These are phyloP conservation scores for Peribatodes rhomboidaria DNA, from an alignment of 2,888 invertebrate genomes.

Conservation along the genomic window DNA sequence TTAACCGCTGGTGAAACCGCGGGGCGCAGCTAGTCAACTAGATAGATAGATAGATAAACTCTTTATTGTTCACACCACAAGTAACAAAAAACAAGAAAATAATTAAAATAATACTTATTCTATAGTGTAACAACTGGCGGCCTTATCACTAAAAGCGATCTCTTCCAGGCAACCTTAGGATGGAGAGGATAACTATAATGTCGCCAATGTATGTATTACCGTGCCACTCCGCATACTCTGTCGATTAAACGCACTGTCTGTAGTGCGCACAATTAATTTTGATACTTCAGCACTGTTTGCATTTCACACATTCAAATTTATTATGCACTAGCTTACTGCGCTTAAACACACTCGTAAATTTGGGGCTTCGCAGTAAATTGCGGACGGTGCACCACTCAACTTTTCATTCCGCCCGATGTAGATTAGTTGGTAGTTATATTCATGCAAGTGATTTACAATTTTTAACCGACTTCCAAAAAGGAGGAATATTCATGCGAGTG, in stretches of 20 bases:
- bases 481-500: conserved; percentile 5
- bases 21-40: too few species aligned
- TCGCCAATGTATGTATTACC: too few species aligned
- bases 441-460: conserved; percentile 5
- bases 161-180: too few species aligned
- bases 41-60: too few species aligned
- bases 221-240: neutral
- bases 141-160: too few species aligned
- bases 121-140: too few species aligned
- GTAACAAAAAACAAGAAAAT: too few species aligned
- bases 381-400: conserved; percentile 17
- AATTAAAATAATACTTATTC: too few species aligned
- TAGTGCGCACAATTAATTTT: conserved; percentile 35
- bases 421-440: conserved; percentile 10
- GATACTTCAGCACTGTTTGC: conserved; percentile 42
- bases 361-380: conserved; percentile 25
- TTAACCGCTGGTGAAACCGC: too few species aligned
- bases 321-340: conserved; percentile 38
- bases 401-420: conserved; percentile 16
- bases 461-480: too few species aligned
- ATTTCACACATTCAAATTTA: conserved; percentile 35
- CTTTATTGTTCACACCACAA: too few species aligned
- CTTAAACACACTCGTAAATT: conserved; percentile 38
- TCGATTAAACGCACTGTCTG: conserved; percentile 35
- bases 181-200: too few species aligned